Conservation (phyloP, 37 sponge, comb jelly and placozoan genomes). For the Tethya wilhelma region DNA sequence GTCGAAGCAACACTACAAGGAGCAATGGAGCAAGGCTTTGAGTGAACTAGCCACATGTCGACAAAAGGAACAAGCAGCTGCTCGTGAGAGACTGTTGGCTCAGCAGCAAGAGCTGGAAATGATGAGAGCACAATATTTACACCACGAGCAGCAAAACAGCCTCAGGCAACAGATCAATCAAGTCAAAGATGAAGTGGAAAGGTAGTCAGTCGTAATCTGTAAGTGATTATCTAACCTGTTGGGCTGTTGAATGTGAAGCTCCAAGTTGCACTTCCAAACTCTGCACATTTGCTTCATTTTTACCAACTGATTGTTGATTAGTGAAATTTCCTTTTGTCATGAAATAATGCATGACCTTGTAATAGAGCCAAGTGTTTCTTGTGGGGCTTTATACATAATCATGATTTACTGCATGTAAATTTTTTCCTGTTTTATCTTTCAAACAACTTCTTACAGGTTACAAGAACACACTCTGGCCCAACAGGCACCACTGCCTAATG, state of each 20-base stretch:
- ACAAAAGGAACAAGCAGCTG: constrained; percentile 72
- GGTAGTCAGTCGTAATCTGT: constrained; percentile 8
- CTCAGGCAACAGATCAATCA: constrained; percentile 52
- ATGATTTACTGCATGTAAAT: not conserved
- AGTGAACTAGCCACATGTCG: constrained; percentile 74
- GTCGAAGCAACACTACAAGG: constrained; percentile 95
- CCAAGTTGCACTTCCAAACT: not conserved
- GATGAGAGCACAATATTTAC: constrained; percentile 59
- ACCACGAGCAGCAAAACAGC: constrained; percentile 66
- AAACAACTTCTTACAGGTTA: constrained; percentile 8
- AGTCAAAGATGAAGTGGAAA: constrained; percentile 52
- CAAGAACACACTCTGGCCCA: constrained; percentile 7
- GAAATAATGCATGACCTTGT: no score
- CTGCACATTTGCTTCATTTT: no score
- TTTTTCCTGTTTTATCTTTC: not conserved
- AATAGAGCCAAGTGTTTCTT: no score
- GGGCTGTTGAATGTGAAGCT: not conserved
- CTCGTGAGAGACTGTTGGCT: constrained; percentile 44
- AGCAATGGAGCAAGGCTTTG: constrained; percentile 92
- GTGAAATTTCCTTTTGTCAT: no score
- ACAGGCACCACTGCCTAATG: not conserved
- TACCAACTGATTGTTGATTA: no score
- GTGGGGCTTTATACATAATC: no score
- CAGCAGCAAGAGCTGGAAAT: constrained; percentile 81
- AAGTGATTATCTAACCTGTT: not conserved